Conservation (phyloP, 2,888 invertebrate species). For the Xestia rhomboidea region DNA sequence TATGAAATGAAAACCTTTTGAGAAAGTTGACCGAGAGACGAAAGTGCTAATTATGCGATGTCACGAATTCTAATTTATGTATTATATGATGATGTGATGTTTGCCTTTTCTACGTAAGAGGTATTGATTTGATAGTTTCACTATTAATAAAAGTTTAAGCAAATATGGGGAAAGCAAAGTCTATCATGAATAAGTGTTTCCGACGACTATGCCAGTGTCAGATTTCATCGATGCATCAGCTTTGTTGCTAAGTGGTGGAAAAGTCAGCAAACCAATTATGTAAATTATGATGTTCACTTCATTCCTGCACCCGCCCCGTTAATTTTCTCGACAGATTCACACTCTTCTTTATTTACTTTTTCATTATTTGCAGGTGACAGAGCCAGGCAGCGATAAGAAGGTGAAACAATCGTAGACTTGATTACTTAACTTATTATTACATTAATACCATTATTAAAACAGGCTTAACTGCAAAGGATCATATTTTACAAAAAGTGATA, state of each 20-base stretch:
- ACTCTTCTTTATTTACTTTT: neutral
- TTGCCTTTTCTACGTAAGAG: slow-evolving; percentile 10
- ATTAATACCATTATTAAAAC: neutral
- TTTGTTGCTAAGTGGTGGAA: neutral
- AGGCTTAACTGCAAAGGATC: neutral
- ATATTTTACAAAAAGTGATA: neutral
- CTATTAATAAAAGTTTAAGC: slow-evolving; percentile 15
- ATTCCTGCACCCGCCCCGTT: neutral
- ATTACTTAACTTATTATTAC: neutral
- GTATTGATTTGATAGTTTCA: slow-evolving; percentile 19
- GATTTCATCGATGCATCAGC: neutral
- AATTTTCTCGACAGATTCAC: neutral
- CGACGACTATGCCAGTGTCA: neutral
- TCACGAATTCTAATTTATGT: slow-evolving; percentile 50
- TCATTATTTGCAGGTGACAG: neutral
- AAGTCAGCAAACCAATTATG: neutral
- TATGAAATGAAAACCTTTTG: slow-evolving; percentile 40
- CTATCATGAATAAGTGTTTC: neutral
- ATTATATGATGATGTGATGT: slow-evolving; percentile 19
- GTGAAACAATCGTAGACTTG: neutral
- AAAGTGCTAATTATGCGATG: slow-evolving; percentile 53
- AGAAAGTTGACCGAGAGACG: slow-evolving; percentile 38
- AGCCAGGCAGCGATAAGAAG: neutral
- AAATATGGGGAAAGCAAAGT: neutral
- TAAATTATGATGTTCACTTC: no score